Evolutionary conservation across 2,797 vertebrate genomes (phyloP), one percentile per base, ranked within the genome.

Genomic region (Agapornis canus): DNA sequence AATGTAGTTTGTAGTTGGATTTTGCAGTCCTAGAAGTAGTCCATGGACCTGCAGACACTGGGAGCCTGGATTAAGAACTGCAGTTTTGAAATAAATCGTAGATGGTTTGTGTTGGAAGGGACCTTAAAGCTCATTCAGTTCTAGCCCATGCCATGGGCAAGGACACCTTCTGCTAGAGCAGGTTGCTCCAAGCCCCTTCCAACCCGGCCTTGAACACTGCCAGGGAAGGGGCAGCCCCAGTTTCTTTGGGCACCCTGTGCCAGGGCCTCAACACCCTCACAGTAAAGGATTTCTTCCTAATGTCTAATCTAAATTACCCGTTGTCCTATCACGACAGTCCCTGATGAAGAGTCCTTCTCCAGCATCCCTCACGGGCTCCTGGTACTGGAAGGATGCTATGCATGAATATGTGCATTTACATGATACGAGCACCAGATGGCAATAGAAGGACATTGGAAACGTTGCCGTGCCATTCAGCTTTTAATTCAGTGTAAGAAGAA

Each of bases 341-440:
- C 54, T 35, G n/a, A 57, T 11, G 54, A 32, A 23, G n/a, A 10
- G n/a, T 23, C n/a, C 54, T 22, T 57, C 54, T 57, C n/a, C n/a
- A 23, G 54, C 54, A 25, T 57, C 21, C 6, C 22, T 16, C n/a
- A 5, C 54, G n/a, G n/a, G 21, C 54, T 32, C 9, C 54, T 23
- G 21, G 10, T 35, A 56, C n/a, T 32, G n/a, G n/a, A 35, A 35
- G n/a, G n/a, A 5, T 11, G 54, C 32, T 23, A 10, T 11, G 54
- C 22, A 0, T 16, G 32, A 16, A 40, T n/a, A 26, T 13, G 0
- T n/a, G 70, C 7, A 2, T 11, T 86, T 85, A 45, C 49, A 7
- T 3, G 26, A 10, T 23, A 2, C 5, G 59, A 48, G 11, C 96
- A 93, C 76, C 52, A 93, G 96, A 37, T 96, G 96, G 94, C 94